A percentile compares a stretch with the other conserved stretches of the same genome.
Conservation (phyloP, 1,140 invertebrate genomes). For the Mya arenaria region DNA sequence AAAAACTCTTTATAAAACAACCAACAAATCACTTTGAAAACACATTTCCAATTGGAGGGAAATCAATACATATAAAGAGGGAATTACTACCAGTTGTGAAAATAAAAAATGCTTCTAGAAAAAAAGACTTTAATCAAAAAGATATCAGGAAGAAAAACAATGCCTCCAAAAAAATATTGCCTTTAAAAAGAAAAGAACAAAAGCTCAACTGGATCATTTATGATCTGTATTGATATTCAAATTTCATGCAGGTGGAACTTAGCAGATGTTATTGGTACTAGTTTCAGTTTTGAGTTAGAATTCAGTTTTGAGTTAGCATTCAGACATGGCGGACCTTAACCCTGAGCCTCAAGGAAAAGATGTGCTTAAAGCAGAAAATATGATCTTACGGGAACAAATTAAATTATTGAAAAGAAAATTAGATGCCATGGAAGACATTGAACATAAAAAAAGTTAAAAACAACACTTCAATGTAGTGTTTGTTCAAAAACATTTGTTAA, state of each 20-base stretch:
- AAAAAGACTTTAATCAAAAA: too few species aligned
- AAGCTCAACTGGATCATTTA: background rate
- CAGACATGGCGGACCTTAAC: background rate
- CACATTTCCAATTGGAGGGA: background rate
- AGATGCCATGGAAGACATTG: background rate
- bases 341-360: background rate
- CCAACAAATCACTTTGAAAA: background rate
- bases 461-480: slow-evolving; percentile 26
- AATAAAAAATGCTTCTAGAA: too few species aligned
- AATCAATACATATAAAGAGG: too few species aligned
- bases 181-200: background rate
- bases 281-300: background rate
- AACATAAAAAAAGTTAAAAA: slow-evolving; percentile 6
- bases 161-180: too few species aligned
- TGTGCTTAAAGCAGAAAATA: background rate
- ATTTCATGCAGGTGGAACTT: background rate
- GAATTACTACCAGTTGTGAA: too few species aligned
- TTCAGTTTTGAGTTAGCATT: background rate
- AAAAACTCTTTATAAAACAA: slow-evolving; percentile 34
- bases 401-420: slow-evolving; percentile 39
- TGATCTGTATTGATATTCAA: background rate
- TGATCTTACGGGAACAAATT: slow-evolving; percentile 29
- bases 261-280: background rate
- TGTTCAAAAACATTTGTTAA: slow-evolving; percentile 30
- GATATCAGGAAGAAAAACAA: too few species aligned